Evolutionary conservation across 2,113 vertebrate species (phyloP), one percentile per base, ranked within the genome.

Genomic region (Lucifuga dentata): DNA sequence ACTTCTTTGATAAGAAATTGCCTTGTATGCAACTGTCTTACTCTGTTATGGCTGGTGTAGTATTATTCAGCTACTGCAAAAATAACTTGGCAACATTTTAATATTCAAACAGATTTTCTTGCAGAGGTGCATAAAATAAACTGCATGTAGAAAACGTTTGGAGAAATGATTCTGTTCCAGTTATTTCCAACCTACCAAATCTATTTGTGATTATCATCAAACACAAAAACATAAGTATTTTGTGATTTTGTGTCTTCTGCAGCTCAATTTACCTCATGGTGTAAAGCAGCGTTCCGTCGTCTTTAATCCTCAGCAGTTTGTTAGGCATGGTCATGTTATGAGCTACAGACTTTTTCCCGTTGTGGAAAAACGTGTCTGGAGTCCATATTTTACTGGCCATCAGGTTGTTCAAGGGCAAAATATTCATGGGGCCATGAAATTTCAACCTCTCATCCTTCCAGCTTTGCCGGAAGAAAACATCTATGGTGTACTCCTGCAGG

Each of bases 301-400:
- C 98, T 83, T 96, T 95, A 73, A 99, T 99, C 80, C 98, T 89
- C 57, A 99, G 80, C n/a, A 99, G 94, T 45, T 99, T 99, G 66
- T 99, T 99, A 20, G 98, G 98, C 97, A 98, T 99, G 5, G 98
- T 99, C 98, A 99, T 99, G 78, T 99, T 99, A 79, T 99, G 98
- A 75, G 98, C 98, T 74, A 99, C 97, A 0, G 98, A 99, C 81
- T 99, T 99, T 69, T 99, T 99, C 45, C 98, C 98, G 33, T 99
- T 99, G 79, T 99, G 97, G 89, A 99, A 99, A 91, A 99, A 99
- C 8, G 98, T 99, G 80, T 99, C 98, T 21, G 98, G 98, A 23
- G 98, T 99, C 97, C 98, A 99, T 85, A 99, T 99, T 90, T 99
- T 99, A 92, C 97, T 99, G 52, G 98, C 98, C 98, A 99, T 99